Evolutionary conservation across 92 coral and sea anemone species (phyloP).

Genomic region (Umimayanthus chanpuru): DNA sequence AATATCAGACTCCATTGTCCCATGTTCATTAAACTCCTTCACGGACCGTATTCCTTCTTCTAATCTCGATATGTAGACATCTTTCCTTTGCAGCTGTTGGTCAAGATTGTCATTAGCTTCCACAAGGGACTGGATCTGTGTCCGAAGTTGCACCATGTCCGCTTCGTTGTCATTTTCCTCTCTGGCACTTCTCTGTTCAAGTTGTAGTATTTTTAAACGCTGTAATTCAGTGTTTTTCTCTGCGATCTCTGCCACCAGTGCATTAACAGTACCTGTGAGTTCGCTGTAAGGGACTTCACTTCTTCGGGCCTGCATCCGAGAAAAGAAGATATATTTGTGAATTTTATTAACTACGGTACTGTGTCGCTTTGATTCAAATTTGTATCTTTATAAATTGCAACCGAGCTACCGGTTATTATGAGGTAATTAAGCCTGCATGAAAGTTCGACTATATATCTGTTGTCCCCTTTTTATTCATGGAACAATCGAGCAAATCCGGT

Average conservation of each 20-base stretch:
- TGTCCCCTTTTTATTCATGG: no score
- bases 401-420: no score
- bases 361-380: no score
- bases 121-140: slow-evolving; percentile 31
- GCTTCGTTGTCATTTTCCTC: slow-evolving; percentile 12
- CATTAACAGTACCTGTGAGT: slow-evolving; percentile 34
- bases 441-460: no score
- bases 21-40: slow-evolving; percentile 10
- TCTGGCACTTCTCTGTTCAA: not conserved
- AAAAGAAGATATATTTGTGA: not conserved
- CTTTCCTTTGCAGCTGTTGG: slow-evolving; percentile 32
- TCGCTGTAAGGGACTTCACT: slow-evolving; percentile 33
- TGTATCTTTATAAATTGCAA: no score
- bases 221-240: slow-evolving; percentile 43
- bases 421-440: no score
- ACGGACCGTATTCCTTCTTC: slow-evolving; percentile 34
- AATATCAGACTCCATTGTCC: slow-evolving; percentile 7
- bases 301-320: slow-evolving; percentile 4
- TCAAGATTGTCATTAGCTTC: slow-evolving; percentile 33
- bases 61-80: slow-evolving; percentile 21
- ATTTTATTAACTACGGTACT: no score
- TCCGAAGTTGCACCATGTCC: slow-evolving; percentile 16
- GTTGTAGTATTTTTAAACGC: not conserved
- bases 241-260: slow-evolving; percentile 36
- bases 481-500: no score